Base-by-base conservation (phyloP, 37 sponge, comb jelly and placozoan species). In the Agelas oroides region DNA sequence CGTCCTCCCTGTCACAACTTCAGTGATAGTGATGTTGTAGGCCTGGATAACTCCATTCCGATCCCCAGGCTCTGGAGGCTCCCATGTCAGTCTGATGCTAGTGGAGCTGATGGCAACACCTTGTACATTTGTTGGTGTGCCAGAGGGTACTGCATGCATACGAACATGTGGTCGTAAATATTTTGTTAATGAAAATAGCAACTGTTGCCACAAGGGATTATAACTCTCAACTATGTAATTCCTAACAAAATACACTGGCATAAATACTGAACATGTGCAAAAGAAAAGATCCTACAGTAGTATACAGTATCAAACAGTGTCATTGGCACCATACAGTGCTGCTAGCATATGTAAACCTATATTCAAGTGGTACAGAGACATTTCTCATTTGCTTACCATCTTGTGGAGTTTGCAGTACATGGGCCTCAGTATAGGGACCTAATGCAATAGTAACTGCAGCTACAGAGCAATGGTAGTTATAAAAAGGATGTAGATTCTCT, bases 21-120 rank as follows among this genome's bases (percentile, higher is more conserved):
- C 76, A 32, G 32, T 64, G 12, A 88, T 76, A 5, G 15, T 38
- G 19, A 79, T 27, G 20, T 52, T 12, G 40, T 88, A 88, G 75
- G 18, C 11, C 20, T 40, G 32, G 65, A 88, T 88, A 75, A 88
- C 33, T 38, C 88, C 88, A 75, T 88, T 88, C 37, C 75, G 81
- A 21, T 62, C 46, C 2, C 30, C 59, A 0, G 24, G 30, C 18
- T n/a, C 41, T 25, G 88, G 88, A 71, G 87, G 61, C 6, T 59
- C 32, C 87, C 87, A 86, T 5, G 41, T 59, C 24, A 86, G 20
- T 32, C 31, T 21, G 19, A 81, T 41, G 58, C 70, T 69, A 25
- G 59, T 70, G 65, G 70, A 64, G 59, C 55, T 46, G 35, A 38
- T 12, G 52, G 52, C 53, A 17, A 31, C 66, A 11, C 38, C 28